phyloP scores from a whole-genome alignment of 2,113 vertebrate species.

The Zingel zingel region DNA sequence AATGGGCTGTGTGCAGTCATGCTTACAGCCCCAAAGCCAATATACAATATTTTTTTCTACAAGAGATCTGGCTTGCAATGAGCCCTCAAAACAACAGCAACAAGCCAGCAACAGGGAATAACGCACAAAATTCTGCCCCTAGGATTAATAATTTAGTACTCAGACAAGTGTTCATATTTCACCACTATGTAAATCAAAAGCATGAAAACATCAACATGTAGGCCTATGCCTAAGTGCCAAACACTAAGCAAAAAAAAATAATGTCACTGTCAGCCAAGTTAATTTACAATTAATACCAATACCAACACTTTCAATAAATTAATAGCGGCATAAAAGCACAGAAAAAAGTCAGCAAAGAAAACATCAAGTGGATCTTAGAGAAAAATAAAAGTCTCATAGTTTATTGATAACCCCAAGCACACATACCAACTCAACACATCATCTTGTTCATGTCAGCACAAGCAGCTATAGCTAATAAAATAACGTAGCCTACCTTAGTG shows the following conservation, averaged over 20 bases:
- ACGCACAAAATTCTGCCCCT: neutral
- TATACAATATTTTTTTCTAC: neutral
- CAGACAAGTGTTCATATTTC: neutral
- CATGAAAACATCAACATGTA: neutral
- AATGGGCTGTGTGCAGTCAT: neutral
- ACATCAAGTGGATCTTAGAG: conserved; percentile 22
- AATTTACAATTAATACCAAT: conserved; percentile 16
- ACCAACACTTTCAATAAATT: neutral
- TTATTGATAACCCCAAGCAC: conserved; percentile 10
- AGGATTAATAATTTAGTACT: neutral
- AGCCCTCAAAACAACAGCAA: conserved; percentile 18
- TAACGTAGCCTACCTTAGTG: neutral
- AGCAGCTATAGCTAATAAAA: neutral
- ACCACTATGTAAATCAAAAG: neutral
- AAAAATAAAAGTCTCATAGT: conserved; percentile 18
- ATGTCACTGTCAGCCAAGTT: conserved; percentile 12
- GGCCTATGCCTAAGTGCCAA: neutral
- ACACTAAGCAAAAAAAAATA: neutral
- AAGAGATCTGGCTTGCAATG: conserved; percentile 1
- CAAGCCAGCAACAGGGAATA: neutral
- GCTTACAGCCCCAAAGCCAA: conserved; percentile 21
- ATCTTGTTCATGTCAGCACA: neutral
- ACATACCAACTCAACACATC: neutral
- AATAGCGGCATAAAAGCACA: neutral
- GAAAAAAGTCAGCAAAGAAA: neutral